A percentile compares a stretch with the other conserved stretches of the same genome.
These are phyloP conservation scores for Ptychoptera albimana DNA, from an alignment of 2,888 invertebrate species.

Conservation along the genomic window DNA sequence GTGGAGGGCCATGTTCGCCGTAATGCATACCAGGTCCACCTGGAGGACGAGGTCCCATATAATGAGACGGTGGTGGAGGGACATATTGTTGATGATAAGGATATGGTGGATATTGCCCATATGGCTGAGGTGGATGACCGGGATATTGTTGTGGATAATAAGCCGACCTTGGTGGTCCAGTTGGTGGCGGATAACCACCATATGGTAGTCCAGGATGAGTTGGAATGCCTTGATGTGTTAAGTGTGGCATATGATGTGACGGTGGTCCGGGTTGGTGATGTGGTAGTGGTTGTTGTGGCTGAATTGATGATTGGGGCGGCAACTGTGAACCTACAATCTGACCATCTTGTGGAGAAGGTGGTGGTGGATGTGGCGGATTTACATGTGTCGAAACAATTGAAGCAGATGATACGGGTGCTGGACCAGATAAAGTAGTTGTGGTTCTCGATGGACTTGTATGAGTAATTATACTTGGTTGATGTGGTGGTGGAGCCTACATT, in stretches of 20 bases:
- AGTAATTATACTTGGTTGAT: conserved; percentile 5
- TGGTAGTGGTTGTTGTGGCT: conserved; percentile 15
- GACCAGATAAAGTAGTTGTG: conserved; percentile 2
- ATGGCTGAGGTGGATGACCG: conserved; percentile 26
- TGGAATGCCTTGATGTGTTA: conserved; percentile 20
- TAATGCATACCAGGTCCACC: conserved; percentile 16
- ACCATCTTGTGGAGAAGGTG: conserved; percentile 14
- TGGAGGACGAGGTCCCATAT: conserved; percentile 20
- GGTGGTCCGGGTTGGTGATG: conserved; percentile 20
- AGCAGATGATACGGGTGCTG: conserved; percentile 10
- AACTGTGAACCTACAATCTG: conserved; percentile 6
- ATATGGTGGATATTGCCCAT: conserved; percentile 25
- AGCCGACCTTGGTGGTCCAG: conserved; percentile 25
- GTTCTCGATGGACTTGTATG: conserved; percentile 5
- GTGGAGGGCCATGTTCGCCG: conserved; percentile 13
- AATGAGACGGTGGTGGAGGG: conserved; percentile 24
- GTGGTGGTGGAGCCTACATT: conserved; percentile 9
- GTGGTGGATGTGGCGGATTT: conserved; percentile 13
- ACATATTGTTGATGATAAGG: conserved; percentile 29
- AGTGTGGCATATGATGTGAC: conserved; percentile 23
- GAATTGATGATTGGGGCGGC: conserved; percentile 8
- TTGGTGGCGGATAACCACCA: conserved; percentile 24
- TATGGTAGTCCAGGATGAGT: conserved; percentile 23
- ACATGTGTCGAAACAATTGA: conserved; percentile 8
- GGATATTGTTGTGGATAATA: conserved; percentile 30